Evolutionary conservation across 2,797 vertebrate genomes (phyloP).

Genomic region (Lutjanus campechanus): DNA sequence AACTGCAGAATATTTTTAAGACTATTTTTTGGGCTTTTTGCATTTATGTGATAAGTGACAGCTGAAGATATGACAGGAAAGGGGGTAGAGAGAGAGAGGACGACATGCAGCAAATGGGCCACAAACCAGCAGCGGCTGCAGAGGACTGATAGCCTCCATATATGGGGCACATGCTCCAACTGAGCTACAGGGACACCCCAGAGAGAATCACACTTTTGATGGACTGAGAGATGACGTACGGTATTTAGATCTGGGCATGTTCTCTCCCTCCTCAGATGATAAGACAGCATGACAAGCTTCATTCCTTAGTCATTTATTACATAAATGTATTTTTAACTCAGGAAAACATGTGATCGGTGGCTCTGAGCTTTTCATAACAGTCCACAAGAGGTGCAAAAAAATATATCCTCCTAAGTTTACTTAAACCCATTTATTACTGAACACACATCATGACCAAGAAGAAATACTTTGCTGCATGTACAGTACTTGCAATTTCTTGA

Average conservation of each 20-base stretch:
- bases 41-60: too few relatives aligned
- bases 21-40: too few relatives aligned
- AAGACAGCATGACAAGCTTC: background rate
- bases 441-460: background rate
- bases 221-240: background rate
- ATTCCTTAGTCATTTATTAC: slow-evolving; percentile 43
- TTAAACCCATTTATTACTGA: slow-evolving; percentile 32
- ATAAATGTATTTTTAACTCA: slow-evolving; percentile 22
- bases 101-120: too few relatives aligned
- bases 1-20: too few relatives aligned
- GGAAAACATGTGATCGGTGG: background rate
- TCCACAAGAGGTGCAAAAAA: background rate
- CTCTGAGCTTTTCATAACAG: slow-evolving; percentile 5
- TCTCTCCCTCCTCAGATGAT: background rate
- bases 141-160: too few relatives aligned
- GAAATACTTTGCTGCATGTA: background rate
- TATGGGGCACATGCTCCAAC: too few relatives aligned
- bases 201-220: background rate
- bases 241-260: background rate
- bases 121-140: too few relatives aligned
- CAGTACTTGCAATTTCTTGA: slow-evolving; percentile 23
- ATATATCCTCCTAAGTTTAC: slow-evolving; percentile 12
- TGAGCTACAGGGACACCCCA: too few relatives aligned
- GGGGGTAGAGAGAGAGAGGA: too few relatives aligned
- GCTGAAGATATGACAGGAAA: too few relatives aligned